phyloP scores from a whole-genome alignment of 1,140 invertebrate species.

The Augochlora pura region DNA sequence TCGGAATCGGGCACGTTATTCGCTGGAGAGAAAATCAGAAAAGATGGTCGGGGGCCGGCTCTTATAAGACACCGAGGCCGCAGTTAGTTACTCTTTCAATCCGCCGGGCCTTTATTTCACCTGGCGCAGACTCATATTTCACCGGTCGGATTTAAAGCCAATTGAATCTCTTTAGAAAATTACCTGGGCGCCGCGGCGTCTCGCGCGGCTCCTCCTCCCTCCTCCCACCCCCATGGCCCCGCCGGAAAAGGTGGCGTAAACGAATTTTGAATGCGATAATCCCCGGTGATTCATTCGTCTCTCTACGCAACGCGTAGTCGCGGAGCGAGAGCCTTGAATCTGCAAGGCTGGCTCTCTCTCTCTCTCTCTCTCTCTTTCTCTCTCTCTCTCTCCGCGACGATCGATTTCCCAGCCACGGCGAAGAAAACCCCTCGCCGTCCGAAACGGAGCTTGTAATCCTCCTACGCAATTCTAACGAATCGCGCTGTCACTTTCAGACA shows the following conservation, averaged over 20 bases:
- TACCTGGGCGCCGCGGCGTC: slow-evolving; percentile 61
- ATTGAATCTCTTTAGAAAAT: slow-evolving; percentile 75
- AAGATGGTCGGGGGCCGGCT: too few relatives aligned
- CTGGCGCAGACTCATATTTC: slow-evolving; percentile 73
- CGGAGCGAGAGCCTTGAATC: slow-evolving; percentile 12
- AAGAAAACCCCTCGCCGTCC: too few relatives aligned
- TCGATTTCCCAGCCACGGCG: too few relatives aligned
- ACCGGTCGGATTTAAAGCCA: slow-evolving; percentile 68
- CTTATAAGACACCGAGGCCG: too few relatives aligned
- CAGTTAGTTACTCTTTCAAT: slow-evolving; percentile 71
- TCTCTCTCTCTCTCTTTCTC: too few relatives aligned
- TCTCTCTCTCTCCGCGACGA: too few relatives aligned
- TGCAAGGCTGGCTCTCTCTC: neutral
- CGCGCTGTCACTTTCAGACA: too few relatives aligned
- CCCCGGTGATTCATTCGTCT: slow-evolving; percentile 66
- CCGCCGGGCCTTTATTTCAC: slow-evolving; percentile 75
- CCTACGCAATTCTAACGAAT: too few relatives aligned
- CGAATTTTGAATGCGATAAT: slow-evolving; percentile 72
- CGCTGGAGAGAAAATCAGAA: too few relatives aligned
- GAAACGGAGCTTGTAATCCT: too few relatives aligned
- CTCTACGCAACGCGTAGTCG: slow-evolving; percentile 50
- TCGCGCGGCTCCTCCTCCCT: too few relatives aligned
- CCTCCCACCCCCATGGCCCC: neutral
- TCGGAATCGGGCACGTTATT: too few relatives aligned
- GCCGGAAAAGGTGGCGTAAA: slow-evolving; percentile 58